These are phyloP conservation scores for Agrotis exclamationis DNA, from an alignment of 2,888 invertebrate species.

Conservation along the genomic window DNA sequence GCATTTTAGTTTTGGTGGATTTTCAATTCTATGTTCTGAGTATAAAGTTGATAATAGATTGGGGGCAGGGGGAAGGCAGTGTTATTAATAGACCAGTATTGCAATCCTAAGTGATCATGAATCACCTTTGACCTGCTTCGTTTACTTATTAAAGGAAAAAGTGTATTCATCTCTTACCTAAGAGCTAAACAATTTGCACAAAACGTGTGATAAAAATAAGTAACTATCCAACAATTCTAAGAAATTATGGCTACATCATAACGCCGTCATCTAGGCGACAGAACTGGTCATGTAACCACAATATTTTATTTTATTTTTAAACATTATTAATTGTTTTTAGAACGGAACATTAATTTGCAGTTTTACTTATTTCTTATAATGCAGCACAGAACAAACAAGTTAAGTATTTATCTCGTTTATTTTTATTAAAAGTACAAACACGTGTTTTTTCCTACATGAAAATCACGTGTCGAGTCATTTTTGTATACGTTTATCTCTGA, in stretches of 20 bases:
- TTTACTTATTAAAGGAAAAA: slow-evolving; percentile 37
- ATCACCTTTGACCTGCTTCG: background rate
- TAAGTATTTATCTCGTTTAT: background rate
- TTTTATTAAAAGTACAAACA: background rate
- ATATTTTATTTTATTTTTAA: slow-evolving; percentile 27
- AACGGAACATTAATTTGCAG: background rate
- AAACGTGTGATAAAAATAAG: slow-evolving; percentile 28
- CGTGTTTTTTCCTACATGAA: background rate
- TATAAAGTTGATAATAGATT: no score
- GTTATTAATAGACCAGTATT: no score
- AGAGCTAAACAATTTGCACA: slow-evolving; percentile 16
- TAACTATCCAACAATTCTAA: slow-evolving; percentile 40
- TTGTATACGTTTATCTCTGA: no score
- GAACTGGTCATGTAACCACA: slow-evolving; percentile 39
- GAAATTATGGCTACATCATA: slow-evolving; percentile 36
- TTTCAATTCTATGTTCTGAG: no score
- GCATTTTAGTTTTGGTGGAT: no score
- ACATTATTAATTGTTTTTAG: slow-evolving; percentile 13
- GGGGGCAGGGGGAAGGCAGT: no score
- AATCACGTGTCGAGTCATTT: no score
- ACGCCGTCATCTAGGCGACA: slow-evolving; percentile 39
- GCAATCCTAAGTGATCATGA: no score
- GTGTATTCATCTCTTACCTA: background rate
- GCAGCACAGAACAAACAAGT: background rate
- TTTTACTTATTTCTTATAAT: background rate